A percentile compares a stretch with the other conserved stretches of the same genome.
phyloP scores from a whole-genome alignment of 1,140 invertebrate genomes.

The Drosophila kohkoa region DNA sequence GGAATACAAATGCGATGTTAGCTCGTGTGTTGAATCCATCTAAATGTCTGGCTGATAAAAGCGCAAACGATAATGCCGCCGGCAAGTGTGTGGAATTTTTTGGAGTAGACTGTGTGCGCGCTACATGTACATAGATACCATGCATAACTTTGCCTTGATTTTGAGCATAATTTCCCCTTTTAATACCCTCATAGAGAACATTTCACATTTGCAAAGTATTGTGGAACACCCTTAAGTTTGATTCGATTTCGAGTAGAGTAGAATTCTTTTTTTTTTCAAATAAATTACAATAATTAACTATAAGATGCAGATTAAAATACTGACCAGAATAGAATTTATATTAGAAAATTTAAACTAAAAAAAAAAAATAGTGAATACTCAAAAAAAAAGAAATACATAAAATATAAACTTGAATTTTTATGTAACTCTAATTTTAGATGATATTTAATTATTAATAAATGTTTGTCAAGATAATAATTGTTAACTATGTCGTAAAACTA shows the following conservation, averaged over 20 bases:
- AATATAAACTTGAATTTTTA: no score
- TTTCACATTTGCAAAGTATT: not conserved
- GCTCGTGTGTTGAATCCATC: slow-evolving; percentile 26
- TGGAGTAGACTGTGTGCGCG: not conserved
- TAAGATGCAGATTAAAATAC: not conserved
- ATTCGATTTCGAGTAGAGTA: not conserved
- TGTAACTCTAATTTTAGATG: no score
- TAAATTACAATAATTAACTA: not conserved
- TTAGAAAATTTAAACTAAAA: not conserved
- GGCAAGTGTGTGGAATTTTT: slow-evolving; percentile 48
- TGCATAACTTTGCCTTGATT: slow-evolving; percentile 53
- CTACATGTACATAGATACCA: slow-evolving; percentile 6
- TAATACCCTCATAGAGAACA: not conserved
- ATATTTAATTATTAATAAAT: no score
- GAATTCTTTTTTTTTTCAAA: not conserved
- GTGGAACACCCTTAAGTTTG: not conserved
- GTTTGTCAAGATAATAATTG: no score
- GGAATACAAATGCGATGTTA: slow-evolving; percentile 51
- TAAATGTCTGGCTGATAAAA: slow-evolving; percentile 65
- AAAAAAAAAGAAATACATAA: no score
- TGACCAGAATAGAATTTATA: no score
- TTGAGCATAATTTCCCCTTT: slow-evolving; percentile 21
- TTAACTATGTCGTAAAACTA: no score
- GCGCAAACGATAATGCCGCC: slow-evolving; percentile 60
- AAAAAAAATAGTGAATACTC: no score